These are phyloP conservation scores for Neodiprion pinetum DNA, from an alignment of 1,140 invertebrate species.

Conservation along the genomic window DNA sequence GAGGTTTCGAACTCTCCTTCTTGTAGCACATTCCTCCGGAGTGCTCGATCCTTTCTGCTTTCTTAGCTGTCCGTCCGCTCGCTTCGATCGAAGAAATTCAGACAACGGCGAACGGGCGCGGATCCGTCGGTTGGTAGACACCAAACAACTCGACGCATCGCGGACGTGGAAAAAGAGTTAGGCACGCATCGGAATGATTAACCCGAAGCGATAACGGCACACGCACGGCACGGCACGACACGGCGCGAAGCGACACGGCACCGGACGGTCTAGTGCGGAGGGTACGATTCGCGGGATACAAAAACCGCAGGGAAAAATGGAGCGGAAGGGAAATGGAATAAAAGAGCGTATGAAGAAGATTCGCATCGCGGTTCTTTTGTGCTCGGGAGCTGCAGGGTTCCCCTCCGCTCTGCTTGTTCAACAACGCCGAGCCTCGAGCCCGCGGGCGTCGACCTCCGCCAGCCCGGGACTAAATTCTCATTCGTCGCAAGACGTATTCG, in stretches of 20 bases:
- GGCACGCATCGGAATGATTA: conserved; percentile 3
- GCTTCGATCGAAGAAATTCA: not conserved
- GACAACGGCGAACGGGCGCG: not conserved
- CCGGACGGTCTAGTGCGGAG: not conserved
- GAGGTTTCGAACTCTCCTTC: not conserved
- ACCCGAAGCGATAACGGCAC: conserved; percentile 1
- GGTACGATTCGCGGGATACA: not conserved
- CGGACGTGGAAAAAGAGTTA: not conserved
- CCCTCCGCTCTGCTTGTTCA: not conserved
- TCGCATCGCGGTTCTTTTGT: conserved; percentile 19
- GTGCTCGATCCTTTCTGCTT: too few relatives aligned
- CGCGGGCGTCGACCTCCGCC: conserved; percentile 20
- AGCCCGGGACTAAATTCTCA: conserved; percentile 15
- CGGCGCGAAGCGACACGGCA: not conserved
- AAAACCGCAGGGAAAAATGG: conserved; percentile 14
- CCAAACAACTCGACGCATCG: too few relatives aligned
- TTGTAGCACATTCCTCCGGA: too few relatives aligned
- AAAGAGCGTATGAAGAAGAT: conserved; percentile 23
- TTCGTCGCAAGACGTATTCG: not conserved
- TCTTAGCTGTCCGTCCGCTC: not conserved
- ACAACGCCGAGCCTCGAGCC: not conserved
- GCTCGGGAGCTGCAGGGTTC: conserved; percentile 21
- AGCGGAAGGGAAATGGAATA: conserved; percentile 26
- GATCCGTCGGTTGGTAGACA: not conserved
- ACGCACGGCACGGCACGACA: not conserved